Conservation (phyloP, 2,113 vertebrate genomes). For the Aphyosemion australe region DNA sequence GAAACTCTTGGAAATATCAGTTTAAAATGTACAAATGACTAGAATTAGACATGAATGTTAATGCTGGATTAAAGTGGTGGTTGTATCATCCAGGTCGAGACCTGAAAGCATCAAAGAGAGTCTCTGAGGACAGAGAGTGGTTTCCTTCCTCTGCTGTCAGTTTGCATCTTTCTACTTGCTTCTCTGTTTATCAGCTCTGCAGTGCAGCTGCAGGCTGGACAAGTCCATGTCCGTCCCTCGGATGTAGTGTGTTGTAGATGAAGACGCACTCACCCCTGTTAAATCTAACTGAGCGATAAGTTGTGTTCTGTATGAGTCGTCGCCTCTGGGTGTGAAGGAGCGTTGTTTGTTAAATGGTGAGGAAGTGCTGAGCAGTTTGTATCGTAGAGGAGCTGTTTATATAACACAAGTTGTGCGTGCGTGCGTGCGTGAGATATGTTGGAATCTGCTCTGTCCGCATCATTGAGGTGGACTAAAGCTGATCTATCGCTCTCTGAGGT, state of each 20-base stretch:
- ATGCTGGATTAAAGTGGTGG: no score
- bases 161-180: constrained; percentile 22
- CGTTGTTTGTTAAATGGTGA: not conserved
- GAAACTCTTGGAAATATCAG: no score
- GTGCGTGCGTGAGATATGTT: constrained; percentile 11
- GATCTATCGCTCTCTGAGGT: not conserved
- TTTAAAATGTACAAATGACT: no score
- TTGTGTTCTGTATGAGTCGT: not conserved
- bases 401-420: constrained; percentile 2
- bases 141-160: constrained; percentile 22
- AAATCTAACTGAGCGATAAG: not conserved
- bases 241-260: not conserved
- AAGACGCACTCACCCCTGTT: not conserved
- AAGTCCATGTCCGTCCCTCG: no score
- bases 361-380: constrained; percentile 3
- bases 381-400: constrained; percentile 40
- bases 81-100: no score
- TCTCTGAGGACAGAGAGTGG: not conserved
- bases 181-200: constrained; percentile 24
- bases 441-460: constrained; percentile 25
- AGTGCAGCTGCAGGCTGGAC: not conserved
- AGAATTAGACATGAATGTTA: no score
- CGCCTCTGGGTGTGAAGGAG: not conserved
- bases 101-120: not conserved
- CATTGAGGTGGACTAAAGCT: not conserved